These are phyloP conservation scores for Papilio aristodemus DNA, from an alignment of 1,140 invertebrate species.

Conservation along the genomic window DNA sequence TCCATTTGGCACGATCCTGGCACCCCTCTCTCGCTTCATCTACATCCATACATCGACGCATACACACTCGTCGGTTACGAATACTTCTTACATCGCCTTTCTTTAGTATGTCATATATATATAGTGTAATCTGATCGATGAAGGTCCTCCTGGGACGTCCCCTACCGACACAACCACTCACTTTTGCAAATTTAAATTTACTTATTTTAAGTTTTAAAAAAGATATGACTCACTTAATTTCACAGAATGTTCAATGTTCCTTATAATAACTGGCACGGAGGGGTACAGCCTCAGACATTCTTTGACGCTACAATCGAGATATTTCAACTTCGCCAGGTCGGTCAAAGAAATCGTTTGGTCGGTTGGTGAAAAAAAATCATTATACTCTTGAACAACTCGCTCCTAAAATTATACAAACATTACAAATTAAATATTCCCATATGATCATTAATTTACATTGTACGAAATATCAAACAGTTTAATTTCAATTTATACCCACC, in stretches of 20 bases:
- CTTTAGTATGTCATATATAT: no score
- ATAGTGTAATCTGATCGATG: no score
- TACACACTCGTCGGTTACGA: no score
- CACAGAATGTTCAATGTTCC: slow-evolving; percentile 79
- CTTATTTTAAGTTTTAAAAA: neutral
- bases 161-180: no score
- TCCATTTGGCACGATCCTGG: no score
- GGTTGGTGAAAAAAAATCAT: slow-evolving; percentile 79
- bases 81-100: no score
- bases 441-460: no score
- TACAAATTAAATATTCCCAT: neutral
- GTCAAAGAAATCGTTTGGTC: slow-evolving; percentile 73
- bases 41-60: no score
- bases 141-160: no score
- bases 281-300: slow-evolving; percentile 83
- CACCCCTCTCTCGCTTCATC: no score
- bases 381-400: slow-evolving; percentile 82
- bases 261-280: slow-evolving; percentile 83
- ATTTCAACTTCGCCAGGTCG: slow-evolving; percentile 83
- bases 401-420: slow-evolving; percentile 70
- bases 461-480: neutral
- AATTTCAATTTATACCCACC: slow-evolving; percentile 51
- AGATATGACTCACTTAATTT: slow-evolving; percentile 71
- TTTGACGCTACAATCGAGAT: slow-evolving; percentile 85
- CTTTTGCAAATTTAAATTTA: no score